Evolutionary conservation across 2,113 vertebrate species (phyloP).

Genomic region (Cephalopterus ornatus): DNA sequence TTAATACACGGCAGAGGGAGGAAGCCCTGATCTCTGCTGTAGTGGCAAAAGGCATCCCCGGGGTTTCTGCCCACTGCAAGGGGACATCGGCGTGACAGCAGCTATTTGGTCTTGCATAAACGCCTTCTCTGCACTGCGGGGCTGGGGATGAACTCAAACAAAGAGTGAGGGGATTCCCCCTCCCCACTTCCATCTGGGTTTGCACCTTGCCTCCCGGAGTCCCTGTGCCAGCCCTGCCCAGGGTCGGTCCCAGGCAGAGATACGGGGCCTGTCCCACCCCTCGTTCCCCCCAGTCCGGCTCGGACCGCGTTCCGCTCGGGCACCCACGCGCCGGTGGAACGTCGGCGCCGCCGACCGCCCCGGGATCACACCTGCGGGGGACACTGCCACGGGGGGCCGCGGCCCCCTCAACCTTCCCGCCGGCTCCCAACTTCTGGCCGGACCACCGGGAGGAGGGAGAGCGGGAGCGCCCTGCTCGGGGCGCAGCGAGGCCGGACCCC

Average conservation of each 20-base stretch:
- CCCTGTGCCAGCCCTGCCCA: not conserved
- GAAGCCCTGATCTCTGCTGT: not conserved
- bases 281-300: not conserved
- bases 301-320: not conserved
- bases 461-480: not conserved
- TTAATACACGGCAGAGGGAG: not conserved
- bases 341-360: not conserved
- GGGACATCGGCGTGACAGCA: not conserved
- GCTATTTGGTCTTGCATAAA: fast-evolving
- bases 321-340: too few species aligned
- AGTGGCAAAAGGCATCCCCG: fast-evolving
- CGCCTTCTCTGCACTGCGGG: fast-evolving
- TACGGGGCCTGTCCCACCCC: not conserved
- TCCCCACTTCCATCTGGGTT: not conserved
- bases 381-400: not conserved
- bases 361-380: not conserved
- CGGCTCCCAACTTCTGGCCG: not conserved
- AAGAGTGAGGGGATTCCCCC: not conserved
- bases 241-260: too few species aligned
- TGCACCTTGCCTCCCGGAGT: not conserved
- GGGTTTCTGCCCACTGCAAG: not conserved
- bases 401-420: not conserved
- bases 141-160: not conserved
- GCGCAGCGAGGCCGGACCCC: not conserved
- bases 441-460: not conserved